Evolutionary conservation across 2,113 vertebrate genomes (phyloP).

Genomic region (Calidris pugnax): DNA sequence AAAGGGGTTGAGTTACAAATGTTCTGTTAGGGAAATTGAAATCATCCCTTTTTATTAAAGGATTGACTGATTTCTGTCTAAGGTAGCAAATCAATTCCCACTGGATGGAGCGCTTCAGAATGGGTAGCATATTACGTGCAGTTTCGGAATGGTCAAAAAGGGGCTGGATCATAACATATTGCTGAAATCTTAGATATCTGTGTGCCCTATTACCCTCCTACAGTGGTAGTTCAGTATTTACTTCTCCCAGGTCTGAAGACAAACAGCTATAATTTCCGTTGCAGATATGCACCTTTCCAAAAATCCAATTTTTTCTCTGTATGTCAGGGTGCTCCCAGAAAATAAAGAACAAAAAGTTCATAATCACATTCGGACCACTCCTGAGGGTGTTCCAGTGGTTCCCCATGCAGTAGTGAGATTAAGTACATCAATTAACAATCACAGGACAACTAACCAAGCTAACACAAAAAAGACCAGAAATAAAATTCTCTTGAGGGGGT

Average conservation of each 20-base stretch:
- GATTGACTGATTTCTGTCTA: background rate
- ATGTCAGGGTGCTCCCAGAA: background rate
- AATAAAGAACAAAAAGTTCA: background rate
- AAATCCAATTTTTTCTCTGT: background rate
- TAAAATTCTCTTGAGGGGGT: background rate
- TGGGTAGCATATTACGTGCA: background rate
- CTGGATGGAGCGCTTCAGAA: background rate
- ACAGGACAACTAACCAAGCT: background rate
- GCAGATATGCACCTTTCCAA: background rate
- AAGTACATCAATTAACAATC: constrained; percentile 7
- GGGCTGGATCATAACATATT: background rate
- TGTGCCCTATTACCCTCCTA: background rate
- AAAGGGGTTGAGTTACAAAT: constrained; percentile 1
- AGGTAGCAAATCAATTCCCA: background rate
- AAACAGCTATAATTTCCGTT: background rate
- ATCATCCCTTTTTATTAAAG: background rate
- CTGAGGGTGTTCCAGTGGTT: background rate
- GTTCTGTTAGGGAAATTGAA: background rate
- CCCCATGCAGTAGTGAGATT: background rate
- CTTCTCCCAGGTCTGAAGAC: background rate
- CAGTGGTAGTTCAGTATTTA: background rate
- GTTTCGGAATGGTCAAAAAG: background rate
- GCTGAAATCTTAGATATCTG: background rate
- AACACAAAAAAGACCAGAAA: background rate
- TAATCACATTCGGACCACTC: background rate